Evolutionary conservation across 2,888 invertebrate species (phyloP), one percentile per base, ranked within the genome.

Genomic region (Melitaea athalia): DNA sequence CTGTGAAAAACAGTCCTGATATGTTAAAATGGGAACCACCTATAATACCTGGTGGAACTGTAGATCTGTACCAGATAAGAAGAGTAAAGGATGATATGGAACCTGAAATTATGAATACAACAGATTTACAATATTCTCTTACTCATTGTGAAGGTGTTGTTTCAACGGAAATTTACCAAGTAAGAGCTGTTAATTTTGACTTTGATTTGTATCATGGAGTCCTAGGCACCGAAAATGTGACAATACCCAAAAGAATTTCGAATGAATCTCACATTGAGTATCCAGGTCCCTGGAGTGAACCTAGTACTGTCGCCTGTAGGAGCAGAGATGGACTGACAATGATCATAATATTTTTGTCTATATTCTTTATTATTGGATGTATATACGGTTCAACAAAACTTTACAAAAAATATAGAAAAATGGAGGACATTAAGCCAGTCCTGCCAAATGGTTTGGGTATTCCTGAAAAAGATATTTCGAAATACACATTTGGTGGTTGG

Each of bases 381-480:
- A 85, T 81, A 68, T 91, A 87, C 74, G 85, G 83, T 10, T 84
- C 85, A 7, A 87, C 83, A 74, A 95, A 95, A 80, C 79, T 94
- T 38, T 95, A 95, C 86, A 88, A 91, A 68, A 94, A 93, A 71
- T 94, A 94, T 77, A 93, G 93, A 78, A 93, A 92, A 76, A 95
- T 95, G 95, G 93, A 94, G 78, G 94, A 95, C 75, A 94, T 96
- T 33, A 94, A 94, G 79, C 94, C 95, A 14, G 94, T 94, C 75
- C 83, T 96, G 71, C 96, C 96, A 31, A 94, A 94, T 60, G 95
- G 95, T 5, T 83, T 96, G 68, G 93, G 85, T 64, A 84, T 89
- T 70, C 89, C 89, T 43, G 89, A 91, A 75, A 92, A 93, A 76
- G 93, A 92, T 73, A 82, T 84, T 70, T 82, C 85, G 5, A 93